Evolutionary conservation across 1,140 invertebrate species (phyloP), one percentile per base, ranked within the genome.

Genomic region (Eumaeus atala): DNA sequence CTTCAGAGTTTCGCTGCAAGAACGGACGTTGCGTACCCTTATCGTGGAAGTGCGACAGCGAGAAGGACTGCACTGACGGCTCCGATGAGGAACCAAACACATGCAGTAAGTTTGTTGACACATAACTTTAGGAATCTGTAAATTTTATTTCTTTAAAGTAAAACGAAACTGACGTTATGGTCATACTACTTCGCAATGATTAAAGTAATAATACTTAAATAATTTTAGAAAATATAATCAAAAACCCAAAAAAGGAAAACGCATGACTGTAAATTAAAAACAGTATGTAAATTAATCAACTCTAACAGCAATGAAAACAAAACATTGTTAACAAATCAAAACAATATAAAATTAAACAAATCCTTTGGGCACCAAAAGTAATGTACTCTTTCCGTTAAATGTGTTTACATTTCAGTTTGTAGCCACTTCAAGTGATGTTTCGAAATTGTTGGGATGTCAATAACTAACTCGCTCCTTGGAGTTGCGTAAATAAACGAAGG

Each of bases 11-110:
- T 80, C 87, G 88, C 58, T 94, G 93, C 81, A 89, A 88, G 56
- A 92, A 92, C 48, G 93, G 93, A 38, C 89, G 91, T 56, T 97
- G 96, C 76, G 95, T 97, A 64, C 93, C 94, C 0, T 73, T 79
- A 42, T 84, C 91, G 65, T 96, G 95, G 92, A 89, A 90, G 48
- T 95, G 93, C 66, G 94, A 95, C 74, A 90, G 89, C 40, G 92
- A 95, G 67, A 90, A 91, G 61, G 95, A 95, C 74, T 96, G 95
- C 69, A 73, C 87, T 10, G 94, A 95, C 76, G 90, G 90, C 7
- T 92, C 90, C 0, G 95, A 95, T 76, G 95, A 95, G 79, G 88
- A 92, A 67, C 84, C 90, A 0, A 70, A 80, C 16, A 80, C 89
- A 40, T 93, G 92, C 83, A 90, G 94, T 95, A 87, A 92, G 92